phyloP scores from a whole-genome alignment of 2,113 vertebrate genomes.

The Aphyosemion australe region DNA sequence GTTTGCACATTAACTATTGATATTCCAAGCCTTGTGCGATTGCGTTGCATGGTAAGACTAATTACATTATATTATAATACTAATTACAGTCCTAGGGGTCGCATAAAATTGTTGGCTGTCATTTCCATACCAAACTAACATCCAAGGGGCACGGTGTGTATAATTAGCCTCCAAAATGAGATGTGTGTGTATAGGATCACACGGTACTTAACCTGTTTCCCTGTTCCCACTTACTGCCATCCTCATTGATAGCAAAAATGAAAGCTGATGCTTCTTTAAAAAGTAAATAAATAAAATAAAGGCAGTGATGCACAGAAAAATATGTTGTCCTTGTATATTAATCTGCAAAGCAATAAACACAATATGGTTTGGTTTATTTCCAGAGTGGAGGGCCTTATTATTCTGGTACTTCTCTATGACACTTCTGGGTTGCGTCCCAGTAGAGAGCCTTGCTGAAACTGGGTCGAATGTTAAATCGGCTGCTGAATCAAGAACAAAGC shows the following conservation, averaged over 20 bases:
- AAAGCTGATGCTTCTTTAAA: slow-evolving; percentile 8
- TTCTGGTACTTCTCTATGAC: slow-evolving; percentile 76
- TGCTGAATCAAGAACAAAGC: slow-evolving; percentile 69
- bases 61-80: slow-evolving; percentile 65
- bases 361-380: slow-evolving; percentile 47
- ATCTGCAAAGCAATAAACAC: slow-evolving; percentile 49
- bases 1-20: slow-evolving; percentile 67
- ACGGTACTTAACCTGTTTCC: slow-evolving; percentile 27
- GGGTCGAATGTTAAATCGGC: slow-evolving; percentile 78
- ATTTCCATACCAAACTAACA: slow-evolving; percentile 60
- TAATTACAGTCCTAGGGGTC: slow-evolving; percentile 63
- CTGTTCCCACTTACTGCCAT: slow-evolving; percentile 3
- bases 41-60: slow-evolving; percentile 49
- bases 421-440: slow-evolving; percentile 82
- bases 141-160: slow-evolving; percentile 47
- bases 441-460: slow-evolving; percentile 75
- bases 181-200: slow-evolving; percentile 40
- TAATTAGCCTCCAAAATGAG: slow-evolving; percentile 51
- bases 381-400: slow-evolving; percentile 64
- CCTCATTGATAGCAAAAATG: slow-evolving; percentile 42
- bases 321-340: slow-evolving; percentile 20
- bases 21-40: slow-evolving; percentile 38
- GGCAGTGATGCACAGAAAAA: slow-evolving; percentile 9
- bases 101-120: slow-evolving; percentile 57
- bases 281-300: slow-evolving; percentile 24